These are phyloP conservation scores for Yponomeuta evonymella DNA, from an alignment of 2,888 invertebrate species.

Conservation along the genomic window DNA sequence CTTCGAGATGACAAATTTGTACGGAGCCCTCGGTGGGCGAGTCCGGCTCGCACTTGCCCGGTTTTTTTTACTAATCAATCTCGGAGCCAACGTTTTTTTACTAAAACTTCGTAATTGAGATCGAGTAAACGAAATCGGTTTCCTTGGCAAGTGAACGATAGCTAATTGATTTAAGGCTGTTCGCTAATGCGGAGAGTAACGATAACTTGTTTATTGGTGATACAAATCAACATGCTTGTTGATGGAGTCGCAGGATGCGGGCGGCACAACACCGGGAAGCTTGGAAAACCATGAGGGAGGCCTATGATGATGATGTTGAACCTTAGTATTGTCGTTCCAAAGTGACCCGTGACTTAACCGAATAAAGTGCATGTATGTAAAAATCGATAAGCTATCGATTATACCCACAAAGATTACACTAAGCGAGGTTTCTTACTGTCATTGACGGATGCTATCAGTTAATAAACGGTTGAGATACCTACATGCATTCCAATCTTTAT, in stretches of 20 bases:
- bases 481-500: neutral
- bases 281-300: no score
- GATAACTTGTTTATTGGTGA: neutral
- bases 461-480: neutral
- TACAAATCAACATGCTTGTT: no score
- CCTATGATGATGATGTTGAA: no score
- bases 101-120: conserved; percentile 15
- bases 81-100: neutral
- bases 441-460: neutral
- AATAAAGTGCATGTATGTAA: no score
- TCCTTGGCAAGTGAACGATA: neutral
- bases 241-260: no score
- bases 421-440: neutral
- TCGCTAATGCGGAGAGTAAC: neutral
- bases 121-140: conserved; percentile 15
- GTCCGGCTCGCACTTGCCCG: neutral
- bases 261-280: no score
- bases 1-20: no score
- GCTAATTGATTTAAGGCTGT: conserved; percentile 10
- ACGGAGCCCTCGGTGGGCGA: no score
- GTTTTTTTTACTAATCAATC: neutral
- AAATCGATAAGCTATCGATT: no score
- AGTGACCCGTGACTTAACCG: no score
- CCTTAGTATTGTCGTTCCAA: no score
- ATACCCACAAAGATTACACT: neutral